Base-by-base conservation (phyloP, 1,140 invertebrate species). In the Tetramorium alpestre region DNA sequence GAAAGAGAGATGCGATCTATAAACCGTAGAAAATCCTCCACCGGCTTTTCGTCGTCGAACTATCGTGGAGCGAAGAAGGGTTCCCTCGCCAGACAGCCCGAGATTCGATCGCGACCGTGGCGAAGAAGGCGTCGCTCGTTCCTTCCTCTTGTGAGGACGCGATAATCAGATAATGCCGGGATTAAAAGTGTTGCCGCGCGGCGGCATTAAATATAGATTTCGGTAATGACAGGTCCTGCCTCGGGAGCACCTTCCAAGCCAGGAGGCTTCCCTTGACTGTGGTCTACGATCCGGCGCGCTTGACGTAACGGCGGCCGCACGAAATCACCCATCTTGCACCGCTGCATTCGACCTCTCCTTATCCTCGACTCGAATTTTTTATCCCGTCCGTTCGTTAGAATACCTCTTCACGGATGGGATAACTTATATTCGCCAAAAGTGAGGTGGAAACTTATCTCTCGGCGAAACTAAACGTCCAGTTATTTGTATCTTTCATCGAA, bases 181-280 rank as follows among this genome's bases (percentile, higher is more conserved):
- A 90, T 91, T 91, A 91, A 92, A 91, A 91, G 87, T 81, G 80
- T 75, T 72, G 87, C 82, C 80, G 89, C 41, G 10, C 76, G 82
- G 78, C 82, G 76, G 89, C 87, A 91, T 92, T 92, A 92, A 93
- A 92, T 90, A 93, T 91, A 92, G 90, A 93, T 93, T 92, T 92
- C 87, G 77, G 88, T 94, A 93, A 93, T 92, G 92, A 94, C 92
- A 91, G 92, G 90, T 88, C 88, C 69, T 77, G 76, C 41, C 80
- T 77, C 76, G 28, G 70, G 84, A 67, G 80, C 69, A 65, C 3
- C 86, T 87, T 84, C 11, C 41, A 60, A 28, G 85, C 77, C 77
- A 11, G 62, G 67, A 65, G 67, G 76, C 18, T 18, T 47, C 60
- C 70, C 28, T 56, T 49, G 38, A 16, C 51, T 33, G 41, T 72